Evolutionary conservation across 2,113 vertebrate species (phyloP).

Genomic region (Brevimyrus niger): DNA sequence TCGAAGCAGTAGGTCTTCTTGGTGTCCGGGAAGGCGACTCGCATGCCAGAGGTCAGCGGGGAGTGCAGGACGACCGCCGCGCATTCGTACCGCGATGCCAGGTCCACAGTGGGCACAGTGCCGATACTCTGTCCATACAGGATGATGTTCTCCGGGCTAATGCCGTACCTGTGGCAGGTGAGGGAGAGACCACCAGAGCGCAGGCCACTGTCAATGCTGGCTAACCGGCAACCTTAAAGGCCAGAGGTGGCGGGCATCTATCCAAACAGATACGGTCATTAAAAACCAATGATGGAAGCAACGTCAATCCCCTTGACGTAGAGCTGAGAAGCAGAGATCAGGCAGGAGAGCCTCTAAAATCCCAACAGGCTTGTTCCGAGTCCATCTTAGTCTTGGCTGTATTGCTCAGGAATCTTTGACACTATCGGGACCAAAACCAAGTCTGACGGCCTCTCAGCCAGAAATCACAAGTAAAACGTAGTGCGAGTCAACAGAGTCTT

Average conservation of each 20-base stretch:
- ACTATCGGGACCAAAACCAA: not conserved
- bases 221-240: not conserved
- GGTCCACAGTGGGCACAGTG: conserved; percentile 90
- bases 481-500: not conserved
- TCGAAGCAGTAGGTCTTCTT: conserved; percentile 99
- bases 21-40: conserved; percentile 94
- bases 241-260: not conserved
- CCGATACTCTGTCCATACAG: conserved; percentile 95
- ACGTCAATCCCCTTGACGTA: not conserved
- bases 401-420: not conserved
- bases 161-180: conserved; percentile 72
- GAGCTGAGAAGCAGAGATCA: not conserved
- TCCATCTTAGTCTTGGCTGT: not conserved
- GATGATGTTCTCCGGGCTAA: conserved; percentile 95
- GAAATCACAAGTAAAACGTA: not conserved
- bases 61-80: conserved; percentile 94
- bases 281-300: not conserved
- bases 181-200: not conserved
- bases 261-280: not conserved
- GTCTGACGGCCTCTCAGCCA: not conserved
- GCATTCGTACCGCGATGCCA: conserved; percentile 94
- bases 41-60: conserved; percentile 94
- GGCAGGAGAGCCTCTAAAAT: not conserved
- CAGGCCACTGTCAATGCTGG: not conserved
- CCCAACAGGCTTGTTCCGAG: not conserved